Evolutionary conservation across 2,888 invertebrate genomes (phyloP), one percentile per base, ranked within the genome.

Genomic region (Parascotia fuliginaria): DNA sequence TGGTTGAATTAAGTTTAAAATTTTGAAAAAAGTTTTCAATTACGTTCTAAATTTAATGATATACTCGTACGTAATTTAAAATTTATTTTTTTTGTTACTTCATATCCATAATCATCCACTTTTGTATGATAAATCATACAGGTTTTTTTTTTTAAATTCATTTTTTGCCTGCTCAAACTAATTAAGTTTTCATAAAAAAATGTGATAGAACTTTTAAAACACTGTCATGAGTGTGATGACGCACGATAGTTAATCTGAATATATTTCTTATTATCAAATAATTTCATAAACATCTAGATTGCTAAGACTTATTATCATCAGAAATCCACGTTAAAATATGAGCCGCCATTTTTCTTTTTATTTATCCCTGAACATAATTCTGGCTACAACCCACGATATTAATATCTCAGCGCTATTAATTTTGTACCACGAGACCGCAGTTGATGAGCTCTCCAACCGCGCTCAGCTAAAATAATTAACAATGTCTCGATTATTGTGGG

Each of bases 381-480:
- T 13, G 13, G 9, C 14, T 19, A 49, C 37, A 50, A 29, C 24
- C 41, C 32, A 41, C 28, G 31, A 33, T 42, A 38, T 40, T 48
- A 46, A 22, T 41, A 27, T 49, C 42, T 39, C 40, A 13, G 41
- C 37, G 42, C 49, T 45, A 42, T 56, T 55, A 38, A 42, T 50
- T 55, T 71, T 71, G 55, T 11, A 65, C 69, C 75, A 60, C 46
- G 43, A 31, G 39, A 47, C 50, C 40, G 43, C 60, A 48, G 45
- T 54, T 70, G 73, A 76, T 71, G 77, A 75, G 70, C 66, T 66
- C 70, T 68, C 50, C 64, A 56, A 57, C 63, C 52, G 38, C 47
- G 71, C 63, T 64, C 53, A 52, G 68, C 70, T 73, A 70, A 75
- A 75, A 73, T 76, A 77, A 77, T 76, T 75, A 77, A 75, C 68